Percentiles rank a stretch among this genome's conserved stretches.
Conservation (phyloP, 2,888 invertebrate species). For the Osmoderma eremita region DNA sequence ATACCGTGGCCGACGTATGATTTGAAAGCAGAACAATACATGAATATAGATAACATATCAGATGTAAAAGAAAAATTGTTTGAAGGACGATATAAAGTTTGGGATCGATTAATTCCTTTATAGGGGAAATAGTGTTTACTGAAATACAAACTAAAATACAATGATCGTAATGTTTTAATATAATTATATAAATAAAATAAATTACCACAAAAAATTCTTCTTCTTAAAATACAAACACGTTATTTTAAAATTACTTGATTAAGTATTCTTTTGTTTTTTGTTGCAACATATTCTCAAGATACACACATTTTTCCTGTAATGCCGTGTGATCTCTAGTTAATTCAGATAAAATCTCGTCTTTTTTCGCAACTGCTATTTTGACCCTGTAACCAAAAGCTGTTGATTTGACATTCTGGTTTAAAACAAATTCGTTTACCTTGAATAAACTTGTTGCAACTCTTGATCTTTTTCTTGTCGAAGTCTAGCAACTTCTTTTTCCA, state of each 20-base stretch:
- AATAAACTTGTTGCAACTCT: conserved; percentile 82
- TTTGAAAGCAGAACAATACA: conserved; percentile 58
- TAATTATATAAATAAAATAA: conserved; percentile 22
- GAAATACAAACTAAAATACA: conserved; percentile 11
- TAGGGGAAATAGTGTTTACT: background rate
- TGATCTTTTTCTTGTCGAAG: conserved; percentile 73
- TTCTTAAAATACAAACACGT: conserved; percentile 10
- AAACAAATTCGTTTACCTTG: conserved; percentile 67
- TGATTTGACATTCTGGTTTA: background rate
- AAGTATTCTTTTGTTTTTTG: conserved; percentile 79
- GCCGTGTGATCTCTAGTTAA: conserved; percentile 77
- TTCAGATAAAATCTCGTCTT: conserved; percentile 79
- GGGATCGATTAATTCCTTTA: conserved; percentile 61
- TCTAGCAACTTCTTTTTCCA: conserved; percentile 71
- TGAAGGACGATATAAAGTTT: conserved; percentile 60
- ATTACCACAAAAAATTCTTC: background rate
- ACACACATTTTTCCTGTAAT: conserved; percentile 76
- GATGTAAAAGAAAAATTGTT: conserved; percentile 59
- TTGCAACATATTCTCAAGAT: conserved; percentile 79
- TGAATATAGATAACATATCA: conserved; percentile 61
- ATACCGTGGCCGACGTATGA: conserved; percentile 62
- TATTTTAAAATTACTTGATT: conserved; percentile 56
- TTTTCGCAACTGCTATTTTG: conserved; percentile 81
- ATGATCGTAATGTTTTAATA: conserved; percentile 18
- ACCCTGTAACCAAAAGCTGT: conserved; percentile 67